Conservation (phyloP, 2,797 vertebrate genomes). For the Acrossocheilus wenchowensis region DNA sequence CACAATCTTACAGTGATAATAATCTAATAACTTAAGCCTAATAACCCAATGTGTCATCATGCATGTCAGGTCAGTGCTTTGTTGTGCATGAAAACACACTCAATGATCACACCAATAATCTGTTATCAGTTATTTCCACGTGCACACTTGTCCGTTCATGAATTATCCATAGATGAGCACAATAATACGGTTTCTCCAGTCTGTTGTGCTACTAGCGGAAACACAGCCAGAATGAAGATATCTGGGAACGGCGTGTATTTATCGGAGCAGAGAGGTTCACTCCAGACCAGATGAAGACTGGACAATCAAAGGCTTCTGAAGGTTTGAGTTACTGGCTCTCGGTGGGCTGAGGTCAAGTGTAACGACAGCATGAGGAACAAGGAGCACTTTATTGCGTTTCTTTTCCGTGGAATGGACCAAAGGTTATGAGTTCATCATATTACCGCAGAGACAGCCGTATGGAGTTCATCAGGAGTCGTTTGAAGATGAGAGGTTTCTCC, state of each 20-base stretch:
- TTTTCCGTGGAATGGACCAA: background rate
- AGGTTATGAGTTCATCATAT: background rate
- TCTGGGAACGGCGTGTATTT: background rate
- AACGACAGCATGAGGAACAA: background rate
- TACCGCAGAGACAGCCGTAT: background rate
- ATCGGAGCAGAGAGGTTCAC: background rate
- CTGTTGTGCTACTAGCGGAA: background rate
- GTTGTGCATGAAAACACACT: background rate
- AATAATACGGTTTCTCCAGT: background rate
- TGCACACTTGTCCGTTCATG: background rate
- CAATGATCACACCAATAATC: background rate
- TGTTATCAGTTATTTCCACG: background rate
- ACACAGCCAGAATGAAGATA: background rate
- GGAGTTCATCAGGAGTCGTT: no score
- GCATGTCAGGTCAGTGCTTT: background rate
- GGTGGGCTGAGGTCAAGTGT: background rate
- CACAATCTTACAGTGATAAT: background rate
- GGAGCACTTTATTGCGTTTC: no score
- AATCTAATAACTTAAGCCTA: background rate
- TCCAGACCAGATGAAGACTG: background rate
- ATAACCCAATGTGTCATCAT: background rate
- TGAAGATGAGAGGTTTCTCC: no score
- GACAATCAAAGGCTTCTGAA: background rate
- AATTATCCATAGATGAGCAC: background rate
- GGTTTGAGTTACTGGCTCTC: background rate